Conservation (phyloP, 2,888 invertebrate genomes). For the Dyspetes luteomarginatus region DNA sequence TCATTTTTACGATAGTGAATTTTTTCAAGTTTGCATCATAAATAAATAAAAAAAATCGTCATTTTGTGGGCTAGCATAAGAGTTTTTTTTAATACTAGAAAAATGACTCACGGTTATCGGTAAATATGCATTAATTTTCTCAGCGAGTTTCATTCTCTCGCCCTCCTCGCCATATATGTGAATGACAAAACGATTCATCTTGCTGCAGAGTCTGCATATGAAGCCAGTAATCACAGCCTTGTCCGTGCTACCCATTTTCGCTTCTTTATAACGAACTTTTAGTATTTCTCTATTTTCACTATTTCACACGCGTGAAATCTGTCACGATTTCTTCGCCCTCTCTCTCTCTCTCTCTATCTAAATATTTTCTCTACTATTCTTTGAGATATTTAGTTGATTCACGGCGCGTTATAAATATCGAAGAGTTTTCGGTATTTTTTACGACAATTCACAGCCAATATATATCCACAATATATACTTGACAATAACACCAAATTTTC, state of each 20-base stretch:
- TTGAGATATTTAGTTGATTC: background rate
- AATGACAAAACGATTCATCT: conserved; percentile 93
- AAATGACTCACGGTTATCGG: conserved; percentile 88
- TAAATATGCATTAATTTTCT: conserved; percentile 92
- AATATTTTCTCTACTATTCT: background rate
- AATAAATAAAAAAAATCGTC: too few species aligned
- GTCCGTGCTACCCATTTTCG: conserved; percentile 89
- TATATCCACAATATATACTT: background rate
- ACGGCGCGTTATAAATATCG: background rate
- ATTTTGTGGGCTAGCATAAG: too few species aligned
- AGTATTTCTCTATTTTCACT: conserved; percentile 34
- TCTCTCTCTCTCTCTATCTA: conserved; percentile 6
- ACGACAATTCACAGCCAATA: background rate
- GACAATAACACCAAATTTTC: too few species aligned
- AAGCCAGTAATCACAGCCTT: conserved; percentile 92
- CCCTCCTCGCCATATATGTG: conserved; percentile 93
- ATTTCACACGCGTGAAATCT: conserved; percentile 54
- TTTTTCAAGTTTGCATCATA: too few species aligned
- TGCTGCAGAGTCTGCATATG: conserved; percentile 93
- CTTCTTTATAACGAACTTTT: conserved; percentile 12
- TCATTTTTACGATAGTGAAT: too few species aligned
- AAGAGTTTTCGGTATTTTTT: background rate
- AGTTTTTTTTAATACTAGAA: too few species aligned
- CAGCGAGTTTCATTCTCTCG: conserved; percentile 89
- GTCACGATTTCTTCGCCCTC: too few species aligned